Percentiles rank a stretch among this genome's conserved stretches.
These are phyloP conservation scores for Oppia nitens DNA, from an alignment of 1,140 invertebrate species.

Conservation along the genomic window DNA sequence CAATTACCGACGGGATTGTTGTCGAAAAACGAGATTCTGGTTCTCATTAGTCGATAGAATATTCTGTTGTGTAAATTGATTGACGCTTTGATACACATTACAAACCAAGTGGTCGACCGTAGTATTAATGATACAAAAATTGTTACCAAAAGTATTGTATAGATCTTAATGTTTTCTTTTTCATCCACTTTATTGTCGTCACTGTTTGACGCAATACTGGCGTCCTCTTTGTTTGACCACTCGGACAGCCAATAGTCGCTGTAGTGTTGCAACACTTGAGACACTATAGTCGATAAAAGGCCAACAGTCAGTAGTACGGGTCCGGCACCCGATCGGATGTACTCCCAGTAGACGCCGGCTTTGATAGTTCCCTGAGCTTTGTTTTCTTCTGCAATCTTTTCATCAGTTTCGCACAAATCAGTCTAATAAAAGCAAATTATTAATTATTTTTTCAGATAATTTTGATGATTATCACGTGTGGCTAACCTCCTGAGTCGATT, in stretches of 20 bases:
- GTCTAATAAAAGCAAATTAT: too few species aligned
- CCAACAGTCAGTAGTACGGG: constrained; percentile 10
- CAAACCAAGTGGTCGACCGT: constrained; percentile 51
- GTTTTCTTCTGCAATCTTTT: constrained; percentile 7
- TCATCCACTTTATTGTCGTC: neutral
- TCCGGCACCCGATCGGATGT: constrained; percentile 20
- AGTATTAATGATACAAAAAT: constrained; percentile 29
- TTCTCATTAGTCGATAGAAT: constrained; percentile 57
- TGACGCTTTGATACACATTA: constrained; percentile 57
- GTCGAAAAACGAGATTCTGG: constrained; percentile 73
- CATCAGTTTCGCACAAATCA: too few species aligned
- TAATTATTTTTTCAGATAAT: too few species aligned
- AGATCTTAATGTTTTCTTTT: neutral
- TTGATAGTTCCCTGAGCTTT: neutral
- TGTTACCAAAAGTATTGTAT: constrained; percentile 23
- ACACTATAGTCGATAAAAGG: constrained; percentile 15
- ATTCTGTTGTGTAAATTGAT: constrained; percentile 60
- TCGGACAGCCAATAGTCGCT: constrained; percentile 20
- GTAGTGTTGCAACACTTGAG: constrained; percentile 21
- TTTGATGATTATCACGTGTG: too few species aligned
- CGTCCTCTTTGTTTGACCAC: neutral
- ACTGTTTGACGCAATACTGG: too few species aligned
- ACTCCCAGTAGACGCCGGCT: constrained; percentile 15
- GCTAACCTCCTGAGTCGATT: too few species aligned
- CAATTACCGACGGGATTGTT: constrained; percentile 46